A percentile compares a stretch with the other conserved stretches of the same genome.
phyloP scores from a whole-genome alignment of 2,888 invertebrate genomes.

The Thecophora atra region DNA sequence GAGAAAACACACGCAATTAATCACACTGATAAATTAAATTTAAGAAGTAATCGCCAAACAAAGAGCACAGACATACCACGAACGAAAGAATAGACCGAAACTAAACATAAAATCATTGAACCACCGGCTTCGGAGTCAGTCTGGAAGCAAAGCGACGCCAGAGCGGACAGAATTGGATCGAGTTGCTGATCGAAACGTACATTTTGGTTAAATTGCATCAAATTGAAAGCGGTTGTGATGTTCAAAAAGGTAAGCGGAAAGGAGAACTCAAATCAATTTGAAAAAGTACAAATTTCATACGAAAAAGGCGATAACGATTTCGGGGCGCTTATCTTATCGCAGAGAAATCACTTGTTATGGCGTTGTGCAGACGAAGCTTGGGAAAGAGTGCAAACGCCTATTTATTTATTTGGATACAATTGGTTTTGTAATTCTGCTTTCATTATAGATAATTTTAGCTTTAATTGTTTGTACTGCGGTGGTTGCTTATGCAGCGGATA shows the following conservation, averaged over 20 bases:
- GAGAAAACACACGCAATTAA: background rate
- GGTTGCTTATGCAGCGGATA: conserved; percentile 12
- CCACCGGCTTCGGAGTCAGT: conserved; percentile 24
- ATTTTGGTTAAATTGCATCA: background rate
- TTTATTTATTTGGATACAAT: background rate
- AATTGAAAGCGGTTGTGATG: background rate
- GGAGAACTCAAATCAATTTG: background rate
- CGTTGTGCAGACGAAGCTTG: background rate
- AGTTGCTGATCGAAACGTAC: background rate
- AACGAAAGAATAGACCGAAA: conserved; percentile 15
- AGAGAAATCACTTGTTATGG: background rate
- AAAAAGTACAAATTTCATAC: background rate
- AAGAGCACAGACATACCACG: background rate
- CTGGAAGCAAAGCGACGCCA: conserved; percentile 8
- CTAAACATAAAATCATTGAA: conserved; percentile 31
- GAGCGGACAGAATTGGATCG: conserved; percentile 3
- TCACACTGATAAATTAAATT: background rate
- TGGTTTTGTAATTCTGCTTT: background rate
- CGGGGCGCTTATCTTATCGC: background rate
- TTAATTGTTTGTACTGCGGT: conserved; percentile 16
- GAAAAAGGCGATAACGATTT: no score
- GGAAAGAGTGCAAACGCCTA: background rate
- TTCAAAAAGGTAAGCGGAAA: conserved; percentile 27
- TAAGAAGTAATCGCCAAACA: conserved; percentile 1
- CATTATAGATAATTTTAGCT: conserved; percentile 24